Evolutionary conservation across 2,888 invertebrate genomes (phyloP).

Genomic region (Cerastoderma edule): DNA sequence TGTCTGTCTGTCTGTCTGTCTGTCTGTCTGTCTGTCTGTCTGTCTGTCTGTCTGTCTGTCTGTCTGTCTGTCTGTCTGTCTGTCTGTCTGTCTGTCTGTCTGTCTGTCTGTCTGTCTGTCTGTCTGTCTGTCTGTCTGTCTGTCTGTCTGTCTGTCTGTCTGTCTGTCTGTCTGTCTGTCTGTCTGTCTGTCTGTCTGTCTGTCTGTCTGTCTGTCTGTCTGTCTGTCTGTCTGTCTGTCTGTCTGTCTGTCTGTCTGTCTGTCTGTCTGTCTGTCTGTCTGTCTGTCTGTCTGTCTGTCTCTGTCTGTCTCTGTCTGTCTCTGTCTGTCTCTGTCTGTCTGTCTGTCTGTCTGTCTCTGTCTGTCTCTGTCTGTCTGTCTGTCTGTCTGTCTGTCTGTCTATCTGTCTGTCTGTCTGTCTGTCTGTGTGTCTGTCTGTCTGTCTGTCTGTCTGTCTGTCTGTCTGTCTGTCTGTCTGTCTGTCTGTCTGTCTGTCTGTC

Average conservation of each 20-base stretch:
- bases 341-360: not conserved
- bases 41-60: slow-evolving; percentile 11
- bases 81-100: slow-evolving; percentile 18
- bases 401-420: too few relatives aligned
- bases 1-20: slow-evolving; percentile 22
- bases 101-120: slow-evolving; percentile 19
- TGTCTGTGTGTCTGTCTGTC: slow-evolving; percentile 21
- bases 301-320: slow-evolving; percentile 10
- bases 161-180: slow-evolving; percentile 22
- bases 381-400: slow-evolving; percentile 19
- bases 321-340: not conserved
- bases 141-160: slow-evolving; percentile 22
- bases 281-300: slow-evolving; percentile 22
- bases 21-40: slow-evolving; percentile 15
- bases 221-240: slow-evolving; percentile 21
- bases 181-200: slow-evolving; percentile 22
- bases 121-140: slow-evolving; percentile 22
- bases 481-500: slow-evolving; percentile 22
- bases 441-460: slow-evolving; percentile 22
- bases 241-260: not conserved
- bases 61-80: slow-evolving; percentile 14
- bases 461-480: slow-evolving; percentile 22
- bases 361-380: slow-evolving; percentile 6
- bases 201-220: slow-evolving; percentile 22
- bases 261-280: slow-evolving; percentile 14